Evolutionary conservation across 2,888 invertebrate species (phyloP).

Genomic region (Tiliacea aurago): DNA sequence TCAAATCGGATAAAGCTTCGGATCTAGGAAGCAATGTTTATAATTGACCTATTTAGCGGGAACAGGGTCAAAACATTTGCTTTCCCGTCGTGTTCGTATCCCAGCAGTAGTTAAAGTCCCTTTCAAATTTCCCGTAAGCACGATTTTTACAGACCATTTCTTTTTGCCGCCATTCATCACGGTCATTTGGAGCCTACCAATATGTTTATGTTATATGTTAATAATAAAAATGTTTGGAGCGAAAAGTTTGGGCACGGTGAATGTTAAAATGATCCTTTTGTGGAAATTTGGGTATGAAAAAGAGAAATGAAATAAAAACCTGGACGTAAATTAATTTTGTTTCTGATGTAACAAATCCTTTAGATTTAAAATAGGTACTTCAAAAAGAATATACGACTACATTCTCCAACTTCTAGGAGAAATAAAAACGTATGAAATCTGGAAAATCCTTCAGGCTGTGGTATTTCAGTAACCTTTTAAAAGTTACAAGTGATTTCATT

Average conservation of each 20-base stretch:
- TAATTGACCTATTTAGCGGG: slow-evolving; percentile 68
- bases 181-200: slow-evolving; percentile 19
- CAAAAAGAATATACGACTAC: neutral
- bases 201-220: slow-evolving; percentile 33
- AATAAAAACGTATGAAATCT: slow-evolving; percentile 13
- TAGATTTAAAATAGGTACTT: neutral
- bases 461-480: slow-evolving; percentile 34
- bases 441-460: slow-evolving; percentile 5
- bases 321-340: slow-evolving; percentile 3
- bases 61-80: slow-evolving; percentile 63
- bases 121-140: slow-evolving; percentile 58
- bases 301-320: slow-evolving; percentile 9
- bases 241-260: slow-evolving; percentile 24
- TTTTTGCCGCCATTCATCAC: slow-evolving; percentile 57
- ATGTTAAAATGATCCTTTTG: slow-evolving; percentile 27
- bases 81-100: slow-evolving; percentile 49
- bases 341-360: neutral
- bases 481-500: slow-evolving; percentile 44
- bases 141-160: slow-evolving; percentile 49
- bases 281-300: neutral
- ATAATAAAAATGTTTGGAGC: slow-evolving; percentile 42
- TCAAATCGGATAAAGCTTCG: slow-evolving; percentile 37
- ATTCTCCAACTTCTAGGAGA: neutral
- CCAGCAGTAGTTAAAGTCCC: slow-evolving; percentile 42
- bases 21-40: slow-evolving; percentile 63